A percentile compares a stretch with the other conserved stretches of the same genome.
Evolutionary conservation across 2,888 invertebrate species (phyloP).

Genomic region (Cepaea hortensis): DNA sequence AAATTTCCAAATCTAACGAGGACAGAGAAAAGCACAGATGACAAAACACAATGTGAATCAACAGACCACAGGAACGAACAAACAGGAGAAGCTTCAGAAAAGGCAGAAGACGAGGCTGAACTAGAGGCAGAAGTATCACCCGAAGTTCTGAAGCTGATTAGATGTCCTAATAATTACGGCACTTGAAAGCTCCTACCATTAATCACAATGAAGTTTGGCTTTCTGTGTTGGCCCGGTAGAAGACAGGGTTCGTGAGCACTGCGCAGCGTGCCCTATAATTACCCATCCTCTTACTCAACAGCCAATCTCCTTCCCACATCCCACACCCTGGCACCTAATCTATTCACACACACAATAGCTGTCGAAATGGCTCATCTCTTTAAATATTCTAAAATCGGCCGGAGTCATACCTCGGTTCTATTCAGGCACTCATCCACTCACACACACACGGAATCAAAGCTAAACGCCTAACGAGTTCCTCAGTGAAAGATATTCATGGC

Average conservation of each 20-base stretch:
- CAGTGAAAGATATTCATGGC: slow-evolving; percentile 1
- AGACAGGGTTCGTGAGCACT: neutral
- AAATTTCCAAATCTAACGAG: too few relatives aligned
- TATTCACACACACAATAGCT: slow-evolving; percentile 9
- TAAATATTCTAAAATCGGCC: slow-evolving; percentile 10
- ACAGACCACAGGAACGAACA: too few relatives aligned
- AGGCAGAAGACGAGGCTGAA: too few relatives aligned
- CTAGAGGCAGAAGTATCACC: too few relatives aligned
- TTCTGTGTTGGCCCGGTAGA: neutral
- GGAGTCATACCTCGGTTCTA: neutral
- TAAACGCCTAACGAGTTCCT: neutral
- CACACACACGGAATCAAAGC: neutral
- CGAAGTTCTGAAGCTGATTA: neutral
- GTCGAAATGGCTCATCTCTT: slow-evolving; percentile 16
- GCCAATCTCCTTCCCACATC: slow-evolving; percentile 4
- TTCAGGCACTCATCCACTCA: neutral
- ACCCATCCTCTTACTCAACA: slow-evolving; percentile 36
- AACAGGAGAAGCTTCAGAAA: too few relatives aligned
- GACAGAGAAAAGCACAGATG: too few relatives aligned
- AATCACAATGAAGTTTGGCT: neutral
- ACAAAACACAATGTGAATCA: too few relatives aligned
- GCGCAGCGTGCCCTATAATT: slow-evolving; percentile 9
- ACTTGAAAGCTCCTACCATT: neutral
- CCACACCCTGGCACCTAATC: slow-evolving; percentile 16
- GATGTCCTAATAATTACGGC: neutral